These are phyloP conservation scores for Cathartes aura DNA, from an alignment of 2,113 vertebrate genomes.

Conservation along the genomic window DNA sequence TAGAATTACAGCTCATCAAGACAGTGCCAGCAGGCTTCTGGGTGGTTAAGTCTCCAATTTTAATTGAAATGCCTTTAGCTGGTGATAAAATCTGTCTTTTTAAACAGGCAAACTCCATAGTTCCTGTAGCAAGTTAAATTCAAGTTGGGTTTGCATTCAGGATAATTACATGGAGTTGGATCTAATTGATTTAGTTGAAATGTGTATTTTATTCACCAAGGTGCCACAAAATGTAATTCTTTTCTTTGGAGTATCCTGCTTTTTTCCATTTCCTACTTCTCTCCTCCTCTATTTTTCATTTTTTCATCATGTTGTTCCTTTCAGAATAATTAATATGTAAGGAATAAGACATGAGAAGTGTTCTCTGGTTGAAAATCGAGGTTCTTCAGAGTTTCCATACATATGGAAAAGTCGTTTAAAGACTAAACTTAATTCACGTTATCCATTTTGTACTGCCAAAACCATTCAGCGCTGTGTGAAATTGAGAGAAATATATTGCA, in stretches of 20 bases:
- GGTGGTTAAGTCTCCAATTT: constrained; percentile 20
- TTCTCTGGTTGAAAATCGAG: not conserved
- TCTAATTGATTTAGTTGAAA: constrained; percentile 13
- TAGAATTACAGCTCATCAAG: constrained; percentile 8
- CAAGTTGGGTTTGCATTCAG: constrained; percentile 21
- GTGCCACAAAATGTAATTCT: not conserved
- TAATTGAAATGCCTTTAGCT: constrained; percentile 52
- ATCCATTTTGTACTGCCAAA: not conserved
- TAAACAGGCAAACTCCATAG: constrained; percentile 23
- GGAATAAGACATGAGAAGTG: not conserved
- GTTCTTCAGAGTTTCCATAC: not conserved
- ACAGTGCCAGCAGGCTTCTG: not conserved
- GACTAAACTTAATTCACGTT: not conserved
- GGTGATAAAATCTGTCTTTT: constrained; percentile 51
- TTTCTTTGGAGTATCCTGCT: not conserved
- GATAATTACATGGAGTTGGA: constrained; percentile 24
- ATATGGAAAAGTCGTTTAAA: not conserved
- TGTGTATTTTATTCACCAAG: constrained; percentile 3
- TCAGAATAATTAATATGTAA: not conserved
- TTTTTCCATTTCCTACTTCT: not conserved
- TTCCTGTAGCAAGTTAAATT: constrained; percentile 16
- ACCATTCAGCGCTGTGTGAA: not conserved
- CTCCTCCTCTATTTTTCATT: not conserved
- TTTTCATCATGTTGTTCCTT: not conserved
- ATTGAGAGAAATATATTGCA: not conserved